A percentile compares a stretch with the other conserved stretches of the same genome.
phyloP scores from a whole-genome alignment of 2,888 invertebrate species.

The Lepidochrysops patricia region DNA sequence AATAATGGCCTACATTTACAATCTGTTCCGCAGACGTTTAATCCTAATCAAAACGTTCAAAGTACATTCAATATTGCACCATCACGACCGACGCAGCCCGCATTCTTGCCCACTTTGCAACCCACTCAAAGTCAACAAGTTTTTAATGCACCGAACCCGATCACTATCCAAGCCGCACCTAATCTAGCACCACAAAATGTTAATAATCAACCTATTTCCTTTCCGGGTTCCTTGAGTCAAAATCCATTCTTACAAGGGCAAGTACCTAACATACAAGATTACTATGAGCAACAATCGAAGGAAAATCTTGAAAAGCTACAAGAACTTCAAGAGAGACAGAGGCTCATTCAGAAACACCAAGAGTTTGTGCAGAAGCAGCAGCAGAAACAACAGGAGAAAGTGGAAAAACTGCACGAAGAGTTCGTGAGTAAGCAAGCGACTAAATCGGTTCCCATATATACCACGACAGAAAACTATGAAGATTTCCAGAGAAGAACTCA shows the following conservation, averaged over 20 bases:
- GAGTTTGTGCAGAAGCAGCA: slow-evolving; percentile 86
- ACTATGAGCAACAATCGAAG: slow-evolving; percentile 76
- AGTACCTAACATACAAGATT: slow-evolving; percentile 71
- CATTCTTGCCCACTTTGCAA: slow-evolving; percentile 56
- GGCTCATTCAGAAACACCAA: slow-evolving; percentile 83
- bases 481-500: slow-evolving; percentile 52
- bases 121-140: slow-evolving; percentile 42
- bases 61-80: slow-evolving; percentile 45
- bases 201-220: slow-evolving; percentile 53
- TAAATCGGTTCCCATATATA: slow-evolving; percentile 67
- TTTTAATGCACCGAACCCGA: slow-evolving; percentile 55
- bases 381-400: slow-evolving; percentile 84
- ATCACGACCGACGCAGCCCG: slow-evolving; percentile 54
- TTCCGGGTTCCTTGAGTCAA: slow-evolving; percentile 45
- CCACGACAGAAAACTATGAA: slow-evolving; percentile 66
- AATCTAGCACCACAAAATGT: slow-evolving; percentile 55
- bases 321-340: slow-evolving; percentile 81
- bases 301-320: slow-evolving; percentile 76
- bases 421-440: slow-evolving; percentile 81
- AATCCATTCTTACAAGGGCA: slow-evolving; percentile 65
- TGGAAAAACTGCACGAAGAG: slow-evolving; percentile 81
- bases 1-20: slow-evolving; percentile 22
- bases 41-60: slow-evolving; percentile 41
- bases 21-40: slow-evolving; percentile 34
- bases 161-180: slow-evolving; percentile 63